Percentiles rank a stretch among this genome's conserved stretches.
These are phyloP conservation scores for Eretmochelys imbricata DNA, from an alignment of 2,113 vertebrate species.

Conservation along the genomic window DNA sequence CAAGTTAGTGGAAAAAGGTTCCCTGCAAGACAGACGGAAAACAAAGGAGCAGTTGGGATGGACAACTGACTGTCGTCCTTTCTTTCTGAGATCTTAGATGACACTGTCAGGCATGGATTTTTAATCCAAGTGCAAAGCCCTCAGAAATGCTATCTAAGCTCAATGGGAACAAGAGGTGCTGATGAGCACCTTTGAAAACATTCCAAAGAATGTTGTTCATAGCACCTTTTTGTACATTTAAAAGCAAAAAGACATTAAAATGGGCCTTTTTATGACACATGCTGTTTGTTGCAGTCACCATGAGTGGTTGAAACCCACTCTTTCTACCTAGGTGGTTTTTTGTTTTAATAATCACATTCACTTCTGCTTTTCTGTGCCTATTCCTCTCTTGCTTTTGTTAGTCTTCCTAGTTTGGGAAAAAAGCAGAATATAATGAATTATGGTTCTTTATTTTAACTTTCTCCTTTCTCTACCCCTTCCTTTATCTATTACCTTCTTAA, in stretches of 20 bases:
- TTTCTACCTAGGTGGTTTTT: neutral
- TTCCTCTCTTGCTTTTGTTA: neutral
- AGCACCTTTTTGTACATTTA: neutral
- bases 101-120: neutral
- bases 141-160: neutral
- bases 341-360: neutral
- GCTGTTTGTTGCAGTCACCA: neutral
- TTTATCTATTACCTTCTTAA: neutral
- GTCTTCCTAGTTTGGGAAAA: neutral
- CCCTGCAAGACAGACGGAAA: neutral
- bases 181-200: neutral
- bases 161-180: neutral
- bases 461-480: neutral
- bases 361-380: neutral
- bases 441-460: neutral
- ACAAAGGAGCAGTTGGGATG: neutral
- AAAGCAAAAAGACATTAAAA: neutral
- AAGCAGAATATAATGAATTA: neutral
- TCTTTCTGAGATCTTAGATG: constrained; percentile 9
- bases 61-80: neutral
- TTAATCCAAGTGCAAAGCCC: neutral
- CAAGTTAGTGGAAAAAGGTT: neutral
- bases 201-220: neutral
- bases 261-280: rapidly evolving
- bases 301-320: neutral